Evolutionary conservation across 2,113 vertebrate species (phyloP), one percentile per base, ranked within the genome.

Genomic region (Ameiurus melas): DNA sequence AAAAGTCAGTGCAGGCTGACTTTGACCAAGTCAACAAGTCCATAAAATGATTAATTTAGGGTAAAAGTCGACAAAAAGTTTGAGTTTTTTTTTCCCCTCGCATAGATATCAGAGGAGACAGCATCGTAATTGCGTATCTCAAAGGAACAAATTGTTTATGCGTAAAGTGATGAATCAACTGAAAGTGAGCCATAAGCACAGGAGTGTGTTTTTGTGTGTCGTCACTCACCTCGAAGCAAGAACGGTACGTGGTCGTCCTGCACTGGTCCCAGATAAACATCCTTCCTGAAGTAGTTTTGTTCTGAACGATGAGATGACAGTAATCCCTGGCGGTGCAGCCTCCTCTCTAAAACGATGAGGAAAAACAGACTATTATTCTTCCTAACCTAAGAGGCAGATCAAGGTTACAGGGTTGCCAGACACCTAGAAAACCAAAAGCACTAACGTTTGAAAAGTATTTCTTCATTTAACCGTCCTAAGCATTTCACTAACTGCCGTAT

Each of bases 171-270:
- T 62, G 60, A 62, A 62, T 62, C 5, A 62, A n/a, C 0, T 64
- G 62, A 64, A 64, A 25, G 7, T 12, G 62, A 64, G 25, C 8
- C 62, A 66, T 66, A 66, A 66, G 27, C 25, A n/a, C 3, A n/a
- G 62, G 3, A 13, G 71, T 39, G 71, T 39, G 17, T 66, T 51
- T 85, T 19, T 71, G 57, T 25, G 33, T 83, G 73, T 51, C 36
- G 7, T 10, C 19, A 73, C 90, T 85, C 86, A 97, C 97, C 97
- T 94, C 90, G 93, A 73, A 94, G 95, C 36, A 98, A 95, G 93
- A 98, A 98, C 20, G 97, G 97, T 62, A 97, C 79, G 79, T 98
- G 97, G 88, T 98, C 97, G 0, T 98, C 97, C 88, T 97, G 96
- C 3, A 98, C 97, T 0, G 95, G 94, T 9, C 97, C 95, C 0